Base-by-base conservation (phyloP, 2,888 invertebrate species). In the Acanthosepion esculentum region DNA sequence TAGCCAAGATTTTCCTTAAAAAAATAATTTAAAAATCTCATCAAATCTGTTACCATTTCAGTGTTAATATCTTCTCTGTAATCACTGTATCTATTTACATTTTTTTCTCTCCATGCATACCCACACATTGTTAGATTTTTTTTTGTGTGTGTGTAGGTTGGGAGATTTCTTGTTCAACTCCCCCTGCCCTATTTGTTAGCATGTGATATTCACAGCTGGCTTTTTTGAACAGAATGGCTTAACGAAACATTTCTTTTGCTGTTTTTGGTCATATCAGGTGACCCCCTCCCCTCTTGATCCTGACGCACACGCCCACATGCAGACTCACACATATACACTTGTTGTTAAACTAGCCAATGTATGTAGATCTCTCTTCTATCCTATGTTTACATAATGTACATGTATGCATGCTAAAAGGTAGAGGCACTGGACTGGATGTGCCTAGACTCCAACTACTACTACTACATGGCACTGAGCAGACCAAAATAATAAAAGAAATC, bases 131-230 rank as follows among this genome's bases (percentile, higher is more conserved):
- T 41, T 41, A 50, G 50, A 20, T 55, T 55, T 55, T 15, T 20
- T 4, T 23, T 23, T 20, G n/a, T 20, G 20, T 20, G 20, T 59
- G 41, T 41, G 41, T 55, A 5, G 55, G 18, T 55, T 4, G 55
- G 55, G 55, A 55, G 55, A 55, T 18, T 55, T 55, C 18, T 55
- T 20, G 20, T n/a, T n/a, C n/a, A n/a, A 15, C 15, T n/a, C n/a
- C n/a, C n/a, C n/a, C 20, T 59, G 12, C n/a, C n/a, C n/a, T 2
- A 78, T 78, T 78, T 78, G 78, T 78, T 78, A 78, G n/a, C 33
- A 78, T 78, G 78, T 78, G 78, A 78, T 78, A 78, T 78, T 78
- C 78, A 78, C 78, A 78, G n/a, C 78, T 78, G 78, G 78, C 78
- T 78, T 23, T 78, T 78, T 78, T 78, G 78, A 78, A 78, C n/a